Evolutionary conservation across 2,797 vertebrate genomes (phyloP).

Genomic region (Fratercula arctica): DNA sequence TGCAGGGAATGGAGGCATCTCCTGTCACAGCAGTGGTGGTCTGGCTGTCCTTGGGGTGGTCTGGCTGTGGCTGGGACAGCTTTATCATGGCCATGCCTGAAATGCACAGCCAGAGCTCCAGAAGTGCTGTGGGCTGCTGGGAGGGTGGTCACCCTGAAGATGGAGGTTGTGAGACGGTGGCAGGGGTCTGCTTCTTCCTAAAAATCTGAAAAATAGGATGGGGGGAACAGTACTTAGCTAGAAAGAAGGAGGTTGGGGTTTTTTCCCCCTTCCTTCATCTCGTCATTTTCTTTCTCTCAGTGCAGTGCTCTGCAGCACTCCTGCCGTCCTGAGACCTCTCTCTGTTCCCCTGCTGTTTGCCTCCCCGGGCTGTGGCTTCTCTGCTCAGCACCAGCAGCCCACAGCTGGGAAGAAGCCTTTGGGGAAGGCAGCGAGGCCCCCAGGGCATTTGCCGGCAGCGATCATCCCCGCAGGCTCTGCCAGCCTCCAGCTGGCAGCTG

Average conservation of each 20-base stretch:
- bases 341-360: background rate
- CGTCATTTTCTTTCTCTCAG: background rate
- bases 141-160: background rate
- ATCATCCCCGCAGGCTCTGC: background rate
- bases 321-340: background rate
- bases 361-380: background rate
- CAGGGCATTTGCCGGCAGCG: background rate
- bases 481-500: conserved; percentile 29
- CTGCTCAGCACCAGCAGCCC: background rate
- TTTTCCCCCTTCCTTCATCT: background rate
- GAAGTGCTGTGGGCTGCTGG: background rate
- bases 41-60: background rate
- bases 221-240: background rate
- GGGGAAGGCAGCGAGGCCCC: background rate
- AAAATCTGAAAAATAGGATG: background rate
- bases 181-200: background rate
- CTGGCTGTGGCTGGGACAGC: background rate
- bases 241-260: rapidly evolving
- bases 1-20: background rate
- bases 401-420: background rate
- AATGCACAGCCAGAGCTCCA: background rate
- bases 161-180: background rate
- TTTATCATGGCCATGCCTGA: rapidly evolving
- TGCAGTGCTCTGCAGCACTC: background rate
- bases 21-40: background rate